phyloP scores from a whole-genome alignment of 2,888 invertebrate genomes.

The Eubasilissa splendida region DNA sequence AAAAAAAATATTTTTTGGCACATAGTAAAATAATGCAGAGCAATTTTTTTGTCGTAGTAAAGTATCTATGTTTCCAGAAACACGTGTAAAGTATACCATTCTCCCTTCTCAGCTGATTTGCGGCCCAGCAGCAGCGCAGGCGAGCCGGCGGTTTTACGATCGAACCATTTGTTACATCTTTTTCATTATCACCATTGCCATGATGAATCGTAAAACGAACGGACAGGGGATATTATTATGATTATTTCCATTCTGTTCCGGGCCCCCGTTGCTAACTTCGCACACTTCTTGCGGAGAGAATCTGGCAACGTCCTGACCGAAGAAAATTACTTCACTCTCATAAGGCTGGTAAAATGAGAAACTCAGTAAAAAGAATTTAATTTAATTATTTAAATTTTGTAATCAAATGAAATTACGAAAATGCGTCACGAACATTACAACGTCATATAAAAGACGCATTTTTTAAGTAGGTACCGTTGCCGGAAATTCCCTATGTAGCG shows the following conservation, averaged over 20 bases:
- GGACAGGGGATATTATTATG: constrained; percentile 51
- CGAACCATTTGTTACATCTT: constrained; percentile 56
- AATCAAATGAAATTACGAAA: too few species aligned
- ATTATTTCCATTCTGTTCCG: constrained; percentile 51
- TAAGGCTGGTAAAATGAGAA: neutral
- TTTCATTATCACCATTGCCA: constrained; percentile 58
- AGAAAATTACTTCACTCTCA: neutral
- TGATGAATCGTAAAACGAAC: constrained; percentile 57
- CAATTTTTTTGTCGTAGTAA: neutral
- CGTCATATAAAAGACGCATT: too few species aligned
- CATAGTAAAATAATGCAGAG: too few species aligned
- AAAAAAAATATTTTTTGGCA: too few species aligned
- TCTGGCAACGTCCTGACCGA: neutral
- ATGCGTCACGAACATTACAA: too few species aligned
- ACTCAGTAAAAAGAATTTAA: neutral
- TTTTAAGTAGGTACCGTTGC: too few species aligned
- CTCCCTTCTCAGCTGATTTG: neutral
- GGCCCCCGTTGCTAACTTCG: constrained; percentile 7
- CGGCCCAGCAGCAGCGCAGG: neutral
- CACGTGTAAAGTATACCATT: neutral
- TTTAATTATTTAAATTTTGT: too few species aligned
- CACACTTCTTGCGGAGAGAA: neutral
- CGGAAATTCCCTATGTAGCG: too few species aligned
- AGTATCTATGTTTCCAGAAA: neutral
- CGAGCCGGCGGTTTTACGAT: constrained; percentile 52